A percentile compares a stretch with the other conserved stretches of the same genome.
These are phyloP conservation scores for Montipora sp. DNA, from an alignment of 64 coral and sea anemone genomes.

Conservation along the genomic window DNA sequence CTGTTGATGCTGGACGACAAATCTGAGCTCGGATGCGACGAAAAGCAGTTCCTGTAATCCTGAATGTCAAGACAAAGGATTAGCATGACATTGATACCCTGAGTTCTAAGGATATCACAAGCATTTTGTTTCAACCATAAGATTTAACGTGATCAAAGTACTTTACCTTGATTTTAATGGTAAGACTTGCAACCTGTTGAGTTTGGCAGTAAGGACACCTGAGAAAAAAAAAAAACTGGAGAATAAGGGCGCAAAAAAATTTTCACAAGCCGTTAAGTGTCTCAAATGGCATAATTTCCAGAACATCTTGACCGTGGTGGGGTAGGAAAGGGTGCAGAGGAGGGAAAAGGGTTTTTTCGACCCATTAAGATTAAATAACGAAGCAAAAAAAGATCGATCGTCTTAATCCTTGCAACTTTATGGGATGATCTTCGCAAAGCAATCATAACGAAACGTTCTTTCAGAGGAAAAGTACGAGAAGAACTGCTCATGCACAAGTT, in stretches of 20 bases:
- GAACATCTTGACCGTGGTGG: no score
- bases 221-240: neutral
- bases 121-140: neutral
- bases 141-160: neutral
- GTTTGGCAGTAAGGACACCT: conserved; percentile 87
- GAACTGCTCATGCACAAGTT: no score
- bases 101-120: neutral
- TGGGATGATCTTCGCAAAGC: no score
- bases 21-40: conserved; percentile 87
- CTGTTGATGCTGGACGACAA: conserved; percentile 80
- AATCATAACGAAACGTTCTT: no score
- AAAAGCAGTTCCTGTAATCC: conserved; percentile 97
- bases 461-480: no score
- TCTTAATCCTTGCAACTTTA: no score
- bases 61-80: neutral
- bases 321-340: no score
- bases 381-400: no score
- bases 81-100: neutral
- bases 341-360: no score
- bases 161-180: conserved; percentile 85
- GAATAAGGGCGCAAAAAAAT: neutral
- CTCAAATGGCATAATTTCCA: no score
- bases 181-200: conserved; percentile 70
- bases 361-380: no score
- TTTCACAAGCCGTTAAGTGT: neutral